Conservation (phyloP, 1,140 invertebrate genomes). For the Luehdorfia chinensis region DNA sequence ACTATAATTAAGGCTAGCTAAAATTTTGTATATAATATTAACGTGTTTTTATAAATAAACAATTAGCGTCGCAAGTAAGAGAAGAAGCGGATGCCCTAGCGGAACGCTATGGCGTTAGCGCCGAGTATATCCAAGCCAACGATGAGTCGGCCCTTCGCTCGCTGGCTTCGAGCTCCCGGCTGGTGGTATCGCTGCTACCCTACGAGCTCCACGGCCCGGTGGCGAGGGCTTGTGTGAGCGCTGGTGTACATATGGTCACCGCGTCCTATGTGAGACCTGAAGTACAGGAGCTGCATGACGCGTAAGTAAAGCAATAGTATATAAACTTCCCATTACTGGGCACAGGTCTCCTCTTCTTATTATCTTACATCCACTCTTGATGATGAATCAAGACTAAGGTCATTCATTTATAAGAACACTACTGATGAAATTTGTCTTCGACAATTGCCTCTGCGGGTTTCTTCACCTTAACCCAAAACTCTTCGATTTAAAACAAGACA, state of each 20-base stretch:
- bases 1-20: no score
- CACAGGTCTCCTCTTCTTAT: no score
- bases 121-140: slow-evolving; percentile 87
- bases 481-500: no score
- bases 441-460: no score
- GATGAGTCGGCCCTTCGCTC: slow-evolving; percentile 79
- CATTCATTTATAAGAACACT: no score
- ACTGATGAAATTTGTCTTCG: no score
- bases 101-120: slow-evolving; percentile 87
- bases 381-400: no score
- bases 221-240: slow-evolving; percentile 91
- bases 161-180: slow-evolving; percentile 36
- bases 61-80: slow-evolving; percentile 91
- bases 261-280: slow-evolving; percentile 95
- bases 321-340: no score
- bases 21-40: no score
- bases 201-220: slow-evolving; percentile 91
- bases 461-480: no score
- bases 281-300: slow-evolving; percentile 87
- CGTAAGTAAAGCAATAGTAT: slow-evolving; percentile 79
- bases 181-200: slow-evolving; percentile 93
- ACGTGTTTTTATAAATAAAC: no score
- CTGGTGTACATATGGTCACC: slow-evolving; percentile 95
- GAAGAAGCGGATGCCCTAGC: slow-evolving; percentile 92
- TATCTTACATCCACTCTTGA: no score